A percentile compares a stretch with the other conserved stretches of the same genome.
Conservation (phyloP, 2,113 vertebrate genomes). For the Microcebus murinus region DNA sequence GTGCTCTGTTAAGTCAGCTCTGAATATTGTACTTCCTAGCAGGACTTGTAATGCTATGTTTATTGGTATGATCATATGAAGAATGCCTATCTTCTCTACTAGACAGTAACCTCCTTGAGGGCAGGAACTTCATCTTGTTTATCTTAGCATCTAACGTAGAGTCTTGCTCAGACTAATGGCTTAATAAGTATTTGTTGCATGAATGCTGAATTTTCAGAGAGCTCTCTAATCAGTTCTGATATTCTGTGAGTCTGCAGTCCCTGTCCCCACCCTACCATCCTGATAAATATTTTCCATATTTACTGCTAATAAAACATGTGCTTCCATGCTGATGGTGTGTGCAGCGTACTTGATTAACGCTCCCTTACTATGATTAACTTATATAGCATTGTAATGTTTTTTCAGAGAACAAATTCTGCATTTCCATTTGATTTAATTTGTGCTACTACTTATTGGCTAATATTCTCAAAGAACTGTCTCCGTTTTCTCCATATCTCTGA, state of each 20-base stretch:
- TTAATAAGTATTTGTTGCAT: not conserved
- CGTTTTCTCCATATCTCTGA: constrained; percentile 65
- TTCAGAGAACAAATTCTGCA: constrained; percentile 4
- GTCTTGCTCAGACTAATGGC: not conserved
- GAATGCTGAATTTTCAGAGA: not conserved
- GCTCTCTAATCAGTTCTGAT: not conserved
- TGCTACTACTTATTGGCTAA: constrained; percentile 22
- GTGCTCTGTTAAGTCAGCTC: not conserved
- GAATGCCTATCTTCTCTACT: not conserved
- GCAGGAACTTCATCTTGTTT: not conserved
- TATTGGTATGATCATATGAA: not conserved
- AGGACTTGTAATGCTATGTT: not conserved
- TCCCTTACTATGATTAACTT: not conserved
- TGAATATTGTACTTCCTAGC: not conserved
- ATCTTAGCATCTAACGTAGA: not conserved
- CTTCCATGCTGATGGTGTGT: not conserved
- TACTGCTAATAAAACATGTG: not conserved
- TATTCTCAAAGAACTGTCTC: constrained; percentile 45
- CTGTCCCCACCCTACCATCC: not conserved
- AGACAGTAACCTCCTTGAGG: not conserved
- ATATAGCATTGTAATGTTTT: not conserved
- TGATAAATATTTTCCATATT: not conserved
- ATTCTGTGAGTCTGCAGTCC: not conserved
- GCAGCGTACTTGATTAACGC: not conserved
- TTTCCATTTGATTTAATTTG: constrained; percentile 61